A percentile compares a stretch with the other conserved stretches of the same genome.
phyloP scores from a whole-genome alignment of 2,888 invertebrate genomes.

The Creontiades dilutus region DNA sequence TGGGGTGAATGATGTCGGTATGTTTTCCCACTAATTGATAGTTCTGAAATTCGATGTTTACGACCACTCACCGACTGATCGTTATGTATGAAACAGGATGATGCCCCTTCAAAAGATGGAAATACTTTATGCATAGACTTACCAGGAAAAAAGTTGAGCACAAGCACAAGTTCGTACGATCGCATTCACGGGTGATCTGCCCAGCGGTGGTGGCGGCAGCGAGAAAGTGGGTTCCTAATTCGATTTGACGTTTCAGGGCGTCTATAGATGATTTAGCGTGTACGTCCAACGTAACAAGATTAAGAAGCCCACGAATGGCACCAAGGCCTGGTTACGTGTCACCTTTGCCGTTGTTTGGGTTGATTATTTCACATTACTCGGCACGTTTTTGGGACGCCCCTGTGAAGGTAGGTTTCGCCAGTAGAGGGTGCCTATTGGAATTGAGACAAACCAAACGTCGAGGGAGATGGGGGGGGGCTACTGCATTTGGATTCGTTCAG shows the following conservation, averaged over 20 bases:
- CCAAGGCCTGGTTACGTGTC: slow-evolving; percentile 60
- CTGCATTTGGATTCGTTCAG: too few species aligned
- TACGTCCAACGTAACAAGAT: slow-evolving; percentile 49
- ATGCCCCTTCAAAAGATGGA: too few species aligned
- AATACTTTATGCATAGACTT: not conserved
- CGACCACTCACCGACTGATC: too few species aligned
- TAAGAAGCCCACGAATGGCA: slow-evolving; percentile 54
- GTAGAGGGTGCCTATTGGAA: too few species aligned
- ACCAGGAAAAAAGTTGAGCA: not conserved
- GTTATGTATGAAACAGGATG: too few species aligned
- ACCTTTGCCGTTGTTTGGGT: slow-evolving; percentile 21
- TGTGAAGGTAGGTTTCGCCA: too few species aligned
- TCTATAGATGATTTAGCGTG: slow-evolving; percentile 7
- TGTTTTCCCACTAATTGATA: too few species aligned
- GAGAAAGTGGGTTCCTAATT: slow-evolving; percentile 47
- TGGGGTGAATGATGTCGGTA: too few species aligned
- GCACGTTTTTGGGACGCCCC: too few species aligned
- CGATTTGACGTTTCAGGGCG: not conserved
- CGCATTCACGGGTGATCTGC: slow-evolving; percentile 50
- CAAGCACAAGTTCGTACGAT: not conserved
- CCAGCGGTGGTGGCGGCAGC: not conserved
- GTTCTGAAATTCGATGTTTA: too few species aligned
- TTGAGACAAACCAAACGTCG: too few species aligned
- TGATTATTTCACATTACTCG: slow-evolving; percentile 51
- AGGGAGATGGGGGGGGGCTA: too few species aligned